Evolutionary conservation across 2,888 invertebrate genomes (phyloP), one percentile per base, ranked within the genome.

Genomic region (Idaea biselata): DNA sequence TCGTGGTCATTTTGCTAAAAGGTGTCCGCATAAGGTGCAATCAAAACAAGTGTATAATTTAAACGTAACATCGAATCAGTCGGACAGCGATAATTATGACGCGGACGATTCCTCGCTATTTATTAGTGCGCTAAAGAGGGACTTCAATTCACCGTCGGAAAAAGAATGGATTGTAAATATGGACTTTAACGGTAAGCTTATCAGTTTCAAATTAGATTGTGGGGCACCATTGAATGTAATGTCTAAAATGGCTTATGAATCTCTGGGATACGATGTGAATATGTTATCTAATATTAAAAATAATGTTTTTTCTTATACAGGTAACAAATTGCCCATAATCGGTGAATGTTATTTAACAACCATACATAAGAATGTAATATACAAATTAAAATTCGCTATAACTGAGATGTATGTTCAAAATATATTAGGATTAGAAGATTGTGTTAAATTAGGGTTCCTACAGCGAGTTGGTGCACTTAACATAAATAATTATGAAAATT

Each of bases 171-270:
- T 31, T 11, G 58, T 32, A 58, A 32, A 7, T 16, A 6, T 58
- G 32, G 25, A 58, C n/a, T 25, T 58, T 58, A 18, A 18, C 25
- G 58, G 58, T 58, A 58, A 32, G 16, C 18, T 2, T 58, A 32
- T 31, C 16, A 58, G 32, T 25, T 58, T 58, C 32, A 59, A 59
- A 59, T 59, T 59, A 18, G 59, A 59, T 16, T 18, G 17, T 18
- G 59, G 59, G 16, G 53, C 59, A 18, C 16, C 44, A 18, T 18
- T 53, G 6, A 59, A 59, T 59, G 59, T 59, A 33, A 33, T 59
- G 18, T 55, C 55, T 16, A 16, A 55, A 8, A 55, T 16, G 4
- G 6, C 16, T n/a, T 55, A 16, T 55, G n/a, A 16, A 17, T 7
- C n/a, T 6, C 16, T 55, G 16, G 55, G 55, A 17, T 16, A n/a